Conservation (phyloP, 1,140 invertebrate species). For the Leptonema lineaticorne region DNA sequence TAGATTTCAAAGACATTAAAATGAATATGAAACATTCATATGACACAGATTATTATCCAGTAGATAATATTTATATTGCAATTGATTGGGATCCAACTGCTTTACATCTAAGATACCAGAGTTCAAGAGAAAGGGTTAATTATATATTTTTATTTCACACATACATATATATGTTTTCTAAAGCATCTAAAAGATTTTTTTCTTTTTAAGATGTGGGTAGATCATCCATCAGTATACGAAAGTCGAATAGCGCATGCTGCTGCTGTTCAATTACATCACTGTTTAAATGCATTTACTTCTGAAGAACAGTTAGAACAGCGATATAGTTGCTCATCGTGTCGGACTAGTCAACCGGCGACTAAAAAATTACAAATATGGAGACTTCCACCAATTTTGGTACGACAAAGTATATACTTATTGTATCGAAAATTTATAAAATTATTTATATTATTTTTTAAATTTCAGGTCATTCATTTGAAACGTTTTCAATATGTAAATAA, state of each 20-base stretch:
- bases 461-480: constrained; percentile 84
- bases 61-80: constrained; percentile 53
- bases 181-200: not conserved
- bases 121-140: constrained; percentile 72
- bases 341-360: constrained; percentile 76
- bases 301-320: constrained; percentile 83
- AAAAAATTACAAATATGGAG: constrained; percentile 91
- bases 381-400: constrained; percentile 80
- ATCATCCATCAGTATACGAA: constrained; percentile 70
- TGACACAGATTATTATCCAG: constrained; percentile 20
- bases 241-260: constrained; percentile 70
- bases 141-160: not conserved
- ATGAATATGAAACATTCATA: not conserved
- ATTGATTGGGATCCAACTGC: constrained; percentile 91
- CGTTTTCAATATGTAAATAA: constrained; percentile 85
- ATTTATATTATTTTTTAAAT: no score
- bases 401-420: constrained; percentile 41
- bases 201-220: constrained; percentile 61
- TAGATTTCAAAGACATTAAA: constrained; percentile 24
- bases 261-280: constrained; percentile 77
- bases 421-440: not conserved
- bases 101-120: constrained; percentile 83
- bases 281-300: constrained; percentile 81
- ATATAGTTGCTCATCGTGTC: constrained; percentile 82
- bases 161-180: not conserved